Evolutionary conservation across 2,797 vertebrate genomes (phyloP), one percentile per base, ranked within the genome.

Genomic region (Capromys pilorides): DNA sequence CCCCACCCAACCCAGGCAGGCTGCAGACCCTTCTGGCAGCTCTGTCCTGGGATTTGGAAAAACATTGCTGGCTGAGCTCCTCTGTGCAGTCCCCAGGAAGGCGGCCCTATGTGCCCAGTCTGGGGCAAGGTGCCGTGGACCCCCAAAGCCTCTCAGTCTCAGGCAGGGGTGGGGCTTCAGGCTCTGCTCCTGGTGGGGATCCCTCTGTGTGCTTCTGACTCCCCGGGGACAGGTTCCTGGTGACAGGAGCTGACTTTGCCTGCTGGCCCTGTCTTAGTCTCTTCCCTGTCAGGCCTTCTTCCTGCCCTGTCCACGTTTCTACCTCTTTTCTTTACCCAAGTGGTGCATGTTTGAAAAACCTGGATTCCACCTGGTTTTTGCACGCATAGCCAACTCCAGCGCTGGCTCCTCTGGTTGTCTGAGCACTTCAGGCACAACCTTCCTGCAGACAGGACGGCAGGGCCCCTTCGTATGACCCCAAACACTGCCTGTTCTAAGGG

Each of bases 291-390:
- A 26, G 39, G 31, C 6, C 8, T 45, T 11, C 10, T 41, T 75
- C 54, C 26, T 1, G 0, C 6, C 61, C 22, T 1, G 1, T 36
- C 86, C 8, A 0, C 7, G 2, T 12, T 41, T 41, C 36, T 13
- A 28, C 41, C 75, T 19, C 10, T 10, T 6, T 49, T 14, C 24
- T 36, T 13, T 4, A 22, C 69, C 6, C 0, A 14, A 8, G 49
- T 10, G 45, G 4, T 3, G 0, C 0, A 2, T 0, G 2, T 0
- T 28, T 1, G 6, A 24, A 54, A 45, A 9, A 26, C 1, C 79
- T 22, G 0, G 83, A 49, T 3, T 18, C 39, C n/a, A 2, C 8
- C 13, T 67, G 49, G 79, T 33, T 6, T 24, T 21, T 69, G 36
- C 21, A 7, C 0, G 21, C 57, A 41, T 19, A 54, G 28, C 8